These are phyloP conservation scores for Lathronympha strigana DNA, from an alignment of 2,888 invertebrate species.

Conservation along the genomic window DNA sequence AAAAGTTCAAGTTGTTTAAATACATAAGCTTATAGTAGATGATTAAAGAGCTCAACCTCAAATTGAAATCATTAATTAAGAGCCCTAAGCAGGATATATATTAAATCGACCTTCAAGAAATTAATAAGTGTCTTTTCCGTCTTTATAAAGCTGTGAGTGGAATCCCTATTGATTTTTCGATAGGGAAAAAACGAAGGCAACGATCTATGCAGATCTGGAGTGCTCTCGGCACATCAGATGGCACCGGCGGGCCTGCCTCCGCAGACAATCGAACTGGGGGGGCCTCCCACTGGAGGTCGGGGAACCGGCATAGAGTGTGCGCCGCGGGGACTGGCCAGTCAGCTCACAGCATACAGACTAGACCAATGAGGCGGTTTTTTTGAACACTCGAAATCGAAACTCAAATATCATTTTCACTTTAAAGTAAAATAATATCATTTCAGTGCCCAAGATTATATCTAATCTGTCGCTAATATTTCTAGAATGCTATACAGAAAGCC, in stretches of 20 bases:
- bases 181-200: slow-evolving; percentile 84
- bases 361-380: no score
- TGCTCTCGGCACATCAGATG: slow-evolving; percentile 85
- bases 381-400: no score
- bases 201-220: slow-evolving; percentile 85
- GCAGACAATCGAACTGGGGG: slow-evolving; percentile 84
- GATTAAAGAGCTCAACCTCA: neutral
- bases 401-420: no score
- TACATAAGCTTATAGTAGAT: neutral
- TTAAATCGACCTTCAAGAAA: slow-evolving; percentile 61
- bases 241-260: slow-evolving; percentile 83
- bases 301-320: slow-evolving; percentile 73
- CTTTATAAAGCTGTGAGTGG: slow-evolving; percentile 77
- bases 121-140: slow-evolving; percentile 74
- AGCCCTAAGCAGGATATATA: neutral
- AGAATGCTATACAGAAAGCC: no score
- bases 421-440: no score
- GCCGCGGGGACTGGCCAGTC: slow-evolving; percentile 40
- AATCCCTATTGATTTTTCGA: slow-evolving; percentile 78
- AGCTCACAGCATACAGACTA: neutral
- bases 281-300: slow-evolving; percentile 73
- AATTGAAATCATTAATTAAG: neutral
- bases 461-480: no score
- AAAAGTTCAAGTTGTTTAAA: neutral
- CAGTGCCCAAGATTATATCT: no score